Evolutionary conservation across 2,113 vertebrate species (phyloP), one percentile per base, ranked within the genome.

Genomic region (Thunnus thynnus): DNA sequence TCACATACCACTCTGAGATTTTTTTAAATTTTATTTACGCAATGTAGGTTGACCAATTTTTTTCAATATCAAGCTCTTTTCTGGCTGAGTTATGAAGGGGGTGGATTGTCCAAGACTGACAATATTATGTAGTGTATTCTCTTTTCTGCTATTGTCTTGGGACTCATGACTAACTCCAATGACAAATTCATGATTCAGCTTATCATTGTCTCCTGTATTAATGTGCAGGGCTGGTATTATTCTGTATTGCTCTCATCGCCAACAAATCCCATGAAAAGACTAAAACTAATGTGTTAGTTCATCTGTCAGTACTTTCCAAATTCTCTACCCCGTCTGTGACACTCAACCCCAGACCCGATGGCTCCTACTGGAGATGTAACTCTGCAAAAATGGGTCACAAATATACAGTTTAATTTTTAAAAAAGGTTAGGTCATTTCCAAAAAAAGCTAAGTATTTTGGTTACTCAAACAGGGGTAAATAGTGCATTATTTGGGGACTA

Each of bases 91-190:
- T 63, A 47, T 66, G 65, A 65, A 62, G 47, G 62, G 14, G 55
- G 32, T 61, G 25, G 68, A 25, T 65, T 58, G 25, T 62, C 48
- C 65, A 65, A 32, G n/a, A 55, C 36, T 66, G 62, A 22, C 67
- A 69, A 22, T 57, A 30, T 41, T 54, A 79, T 71, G 61, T 76
- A 80, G 44, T 66, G 58, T 8, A 65, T 22, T 58, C 76, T 76
- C 67, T 82, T 82, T 60, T 79, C 52, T 79, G 67, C 71, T 79
- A 36, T 81, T 83, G 80, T 89, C 73, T 81, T 5, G 11, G 56
- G 46, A 82, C 22, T 70, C 64, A 78, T 57, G 82, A 87, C 72
- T 82, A 78, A 83, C 72, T 73, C 67, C 36, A 62, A 27, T 52
- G 44, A 74, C 80, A 80, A 57, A 86, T 30, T 30, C 27, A 72